These are phyloP conservation scores for Caranx melampygus DNA, from an alignment of 2,113 vertebrate genomes.

Conservation along the genomic window DNA sequence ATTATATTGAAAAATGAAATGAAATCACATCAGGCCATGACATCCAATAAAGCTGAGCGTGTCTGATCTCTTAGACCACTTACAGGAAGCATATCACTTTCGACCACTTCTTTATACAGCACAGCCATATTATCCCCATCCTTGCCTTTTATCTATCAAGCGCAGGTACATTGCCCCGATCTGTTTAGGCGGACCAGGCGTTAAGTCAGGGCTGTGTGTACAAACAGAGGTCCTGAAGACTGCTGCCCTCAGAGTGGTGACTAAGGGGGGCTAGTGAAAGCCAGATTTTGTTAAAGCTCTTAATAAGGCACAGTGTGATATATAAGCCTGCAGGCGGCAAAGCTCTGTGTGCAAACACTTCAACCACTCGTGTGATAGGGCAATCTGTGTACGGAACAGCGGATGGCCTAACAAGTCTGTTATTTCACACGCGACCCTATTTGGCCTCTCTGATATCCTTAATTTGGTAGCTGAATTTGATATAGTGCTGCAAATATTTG, in stretches of 20 bases:
- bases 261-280: constrained; percentile 72
- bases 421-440: constrained; percentile 79
- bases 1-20: constrained; percentile 55
- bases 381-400: constrained; percentile 74
- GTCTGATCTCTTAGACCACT: constrained; percentile 59
- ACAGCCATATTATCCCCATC: constrained; percentile 58
- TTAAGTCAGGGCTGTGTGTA: constrained; percentile 59
- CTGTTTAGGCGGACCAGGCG: constrained; percentile 51
- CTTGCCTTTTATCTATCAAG: constrained; percentile 67
- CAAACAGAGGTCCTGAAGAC: constrained; percentile 65
- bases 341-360: constrained; percentile 80
- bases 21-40: constrained; percentile 74
- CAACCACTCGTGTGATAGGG: constrained; percentile 72
- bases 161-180: constrained; percentile 61
- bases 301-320: constrained; percentile 81
- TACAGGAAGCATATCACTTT: constrained; percentile 59
- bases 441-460: constrained; percentile 81
- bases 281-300: constrained; percentile 81
- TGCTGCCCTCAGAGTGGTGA: constrained; percentile 58
- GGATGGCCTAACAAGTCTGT: constrained; percentile 75
- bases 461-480: constrained; percentile 82
- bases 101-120: constrained; percentile 57
- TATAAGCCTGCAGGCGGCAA: constrained; percentile 73
- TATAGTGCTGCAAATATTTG: constrained; percentile 84
- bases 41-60: constrained; percentile 60